Conservation (phyloP, 2,113 vertebrate species). For the Centropus bengalensis region DNA sequence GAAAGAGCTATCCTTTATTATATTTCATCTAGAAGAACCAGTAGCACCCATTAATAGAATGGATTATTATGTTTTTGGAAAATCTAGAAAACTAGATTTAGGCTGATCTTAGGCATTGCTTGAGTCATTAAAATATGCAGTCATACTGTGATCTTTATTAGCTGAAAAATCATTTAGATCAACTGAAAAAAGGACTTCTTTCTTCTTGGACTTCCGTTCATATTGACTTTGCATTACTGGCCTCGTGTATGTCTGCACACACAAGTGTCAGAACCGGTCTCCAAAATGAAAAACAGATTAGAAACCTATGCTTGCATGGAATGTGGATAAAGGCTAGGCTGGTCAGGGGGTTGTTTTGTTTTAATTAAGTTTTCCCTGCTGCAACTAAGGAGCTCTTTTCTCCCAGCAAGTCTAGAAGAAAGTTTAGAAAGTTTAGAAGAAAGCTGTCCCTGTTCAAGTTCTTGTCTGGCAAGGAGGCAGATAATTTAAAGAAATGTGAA, state of each 20-base stretch:
- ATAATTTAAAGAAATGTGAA: neutral
- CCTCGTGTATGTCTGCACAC: neutral
- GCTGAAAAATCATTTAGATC: neutral
- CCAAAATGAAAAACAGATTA: neutral
- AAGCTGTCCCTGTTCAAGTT: neutral
- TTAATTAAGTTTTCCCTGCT: neutral
- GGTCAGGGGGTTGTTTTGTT: neutral
- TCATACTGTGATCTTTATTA: neutral
- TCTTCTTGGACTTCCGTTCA: neutral
- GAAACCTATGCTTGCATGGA: neutral
- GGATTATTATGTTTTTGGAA: conserved; percentile 23
- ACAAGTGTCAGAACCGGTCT: neutral
- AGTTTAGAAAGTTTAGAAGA: no score
- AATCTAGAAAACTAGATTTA: neutral
- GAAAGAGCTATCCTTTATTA: conserved; percentile 58
- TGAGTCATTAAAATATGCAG: neutral
- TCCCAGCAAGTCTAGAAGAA: neutral
- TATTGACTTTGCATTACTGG: neutral
- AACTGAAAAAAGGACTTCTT: neutral
- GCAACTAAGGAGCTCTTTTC: neutral
- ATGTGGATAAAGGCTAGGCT: neutral
- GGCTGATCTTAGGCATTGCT: neutral
- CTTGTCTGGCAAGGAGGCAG: neutral
- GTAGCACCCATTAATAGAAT: conserved; percentile 51
- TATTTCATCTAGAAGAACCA: conserved; percentile 37